Conservation (phyloP, 2,888 invertebrate species). For the Latrodectus elegans region DNA sequence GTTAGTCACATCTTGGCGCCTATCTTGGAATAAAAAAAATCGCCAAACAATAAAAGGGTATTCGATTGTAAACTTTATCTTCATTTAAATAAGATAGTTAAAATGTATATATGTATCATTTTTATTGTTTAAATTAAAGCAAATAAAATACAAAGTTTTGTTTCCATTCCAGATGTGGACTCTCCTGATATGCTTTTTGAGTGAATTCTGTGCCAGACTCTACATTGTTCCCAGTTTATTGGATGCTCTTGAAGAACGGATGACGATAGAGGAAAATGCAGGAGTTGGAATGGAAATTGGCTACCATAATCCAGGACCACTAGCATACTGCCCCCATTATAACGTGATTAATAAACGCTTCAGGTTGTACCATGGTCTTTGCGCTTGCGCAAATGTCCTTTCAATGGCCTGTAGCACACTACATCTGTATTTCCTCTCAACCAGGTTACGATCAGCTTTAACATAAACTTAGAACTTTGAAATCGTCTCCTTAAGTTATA, state of each 20-base stretch:
- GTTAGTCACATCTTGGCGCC: too few species aligned
- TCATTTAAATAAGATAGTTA: too few species aligned
- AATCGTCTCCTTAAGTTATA: slow-evolving; percentile 14
- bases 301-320: slow-evolving; percentile 81
- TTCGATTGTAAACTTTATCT: too few species aligned
- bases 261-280: slow-evolving; percentile 80
- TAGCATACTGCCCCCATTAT: slow-evolving; percentile 87
- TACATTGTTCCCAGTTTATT: slow-evolving; percentile 85
- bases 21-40: too few species aligned
- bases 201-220: slow-evolving; percentile 85
- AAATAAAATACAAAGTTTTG: neutral
- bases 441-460: slow-evolving; percentile 74
- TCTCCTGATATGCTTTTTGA: slow-evolving; percentile 82
- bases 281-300: slow-evolving; percentile 78
- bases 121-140: too few species aligned
- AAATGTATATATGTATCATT: too few species aligned
- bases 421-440: slow-evolving; percentile 82
- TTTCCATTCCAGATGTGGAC: slow-evolving; percentile 78
- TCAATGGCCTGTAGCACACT: slow-evolving; percentile 82
- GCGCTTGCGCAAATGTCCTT: slow-evolving; percentile 87
- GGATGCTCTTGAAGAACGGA: slow-evolving; percentile 83
- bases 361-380: slow-evolving; percentile 84
- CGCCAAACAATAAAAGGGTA: too few species aligned
- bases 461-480: slow-evolving; percentile 31
- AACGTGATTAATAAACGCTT: slow-evolving; percentile 84